Conservation (phyloP, 2,113 vertebrate species). For the Anhinga anhinga region DNA sequence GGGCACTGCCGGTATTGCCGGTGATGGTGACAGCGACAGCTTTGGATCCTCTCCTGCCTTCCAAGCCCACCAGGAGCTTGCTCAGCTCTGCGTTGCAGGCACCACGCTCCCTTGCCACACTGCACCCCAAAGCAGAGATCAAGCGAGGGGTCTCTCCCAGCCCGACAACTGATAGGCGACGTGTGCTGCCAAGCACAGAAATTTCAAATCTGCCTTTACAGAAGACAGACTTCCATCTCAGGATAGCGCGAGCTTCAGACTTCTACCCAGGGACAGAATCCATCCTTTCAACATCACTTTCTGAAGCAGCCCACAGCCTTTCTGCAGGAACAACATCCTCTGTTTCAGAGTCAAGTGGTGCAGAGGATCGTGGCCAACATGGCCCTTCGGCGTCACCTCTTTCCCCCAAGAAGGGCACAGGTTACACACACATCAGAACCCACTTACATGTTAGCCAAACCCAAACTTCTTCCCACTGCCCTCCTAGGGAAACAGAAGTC, state of each 20-base stretch:
- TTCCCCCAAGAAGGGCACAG: not conserved
- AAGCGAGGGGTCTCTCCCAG: not conserved
- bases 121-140: not conserved
- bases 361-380: not conserved
- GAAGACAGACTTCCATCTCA: not conserved
- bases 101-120: rapidly evolving
- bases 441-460: not conserved
- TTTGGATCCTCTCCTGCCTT: not conserved
- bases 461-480: not conserved
- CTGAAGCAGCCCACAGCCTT: not conserved
- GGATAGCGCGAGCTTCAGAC: not conserved
- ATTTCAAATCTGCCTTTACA: not conserved
- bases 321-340: not conserved
- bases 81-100: not conserved
- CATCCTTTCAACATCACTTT: not conserved
- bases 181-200: not conserved
- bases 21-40: not conserved
- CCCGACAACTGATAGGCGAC: rapidly evolving
- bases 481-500: not conserved
- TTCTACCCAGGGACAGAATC: not conserved
- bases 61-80: not conserved
- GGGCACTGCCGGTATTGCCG: not conserved
- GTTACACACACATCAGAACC: not conserved
- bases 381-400: not conserved
- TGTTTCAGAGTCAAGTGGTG: not conserved